Evolutionary conservation across 2,888 invertebrate species (phyloP), one percentile per base, ranked within the genome.

Genomic region (Eupelmus urozonus): DNA sequence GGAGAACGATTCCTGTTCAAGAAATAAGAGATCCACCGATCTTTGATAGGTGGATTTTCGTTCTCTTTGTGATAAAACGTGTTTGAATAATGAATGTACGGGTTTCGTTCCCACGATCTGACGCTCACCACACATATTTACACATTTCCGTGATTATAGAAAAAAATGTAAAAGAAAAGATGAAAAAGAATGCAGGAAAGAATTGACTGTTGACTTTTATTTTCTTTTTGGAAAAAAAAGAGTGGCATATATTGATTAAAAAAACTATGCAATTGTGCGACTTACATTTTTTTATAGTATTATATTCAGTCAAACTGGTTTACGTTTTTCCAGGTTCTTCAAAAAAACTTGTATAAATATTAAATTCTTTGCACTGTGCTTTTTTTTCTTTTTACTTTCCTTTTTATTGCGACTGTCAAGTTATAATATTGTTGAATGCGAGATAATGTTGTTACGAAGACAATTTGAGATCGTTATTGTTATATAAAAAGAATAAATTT

Each of bases 41-140:
- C 27, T 23, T 67, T 67, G 42, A 49, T 11, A 25, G 62, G 60
- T 74, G 76, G 27, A 75, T 75, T 66, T 75, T 77, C 66, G 66
- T 80, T 63, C 74, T 80, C 66, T 57, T 71, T 80, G 80, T 80
- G 80, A 80, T 80, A 80, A 77, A 79, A 76, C 57, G 42, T 78
- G 59, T 72, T 59, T 76, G 45, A 62, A 67, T 76, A 76, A 62
- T 71, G n/a, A n/a, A 34, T 45, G 40, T 25, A 76, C 45, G 67
- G 76, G 63, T 27, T 72, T 72, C 66, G 57, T 76, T 73, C 55
- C 63, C 76, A 49, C 57, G 63, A 79, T 79, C 34, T 42, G 65
- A 66, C 34, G 53, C 45, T 16, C 62, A 53, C 45, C 18, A 34
- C n/a, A 27, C 27, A 66, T 18, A 29, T 42, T 20, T 34, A 59